Conservation (phyloP, 2,797 vertebrate genomes). For the Betta splendens region DNA sequence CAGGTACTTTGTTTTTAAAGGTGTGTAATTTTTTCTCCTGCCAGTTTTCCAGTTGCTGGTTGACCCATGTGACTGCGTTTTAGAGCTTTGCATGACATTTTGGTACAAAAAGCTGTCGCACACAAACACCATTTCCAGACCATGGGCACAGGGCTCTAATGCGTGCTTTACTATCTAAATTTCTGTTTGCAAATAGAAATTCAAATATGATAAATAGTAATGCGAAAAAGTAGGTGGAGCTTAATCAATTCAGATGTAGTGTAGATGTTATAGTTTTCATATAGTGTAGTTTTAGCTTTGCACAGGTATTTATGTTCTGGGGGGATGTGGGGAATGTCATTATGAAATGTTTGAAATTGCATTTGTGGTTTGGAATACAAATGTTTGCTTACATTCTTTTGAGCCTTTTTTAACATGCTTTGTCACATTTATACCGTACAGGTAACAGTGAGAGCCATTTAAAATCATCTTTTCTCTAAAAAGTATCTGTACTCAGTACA, state of each 20-base stretch:
- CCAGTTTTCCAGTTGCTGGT: neutral
- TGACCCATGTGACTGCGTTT: too few species aligned
- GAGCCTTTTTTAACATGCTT: constrained; percentile 99
- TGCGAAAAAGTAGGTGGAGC: neutral
- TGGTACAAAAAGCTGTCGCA: constrained; percentile 13
- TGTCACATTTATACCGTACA: constrained; percentile 99
- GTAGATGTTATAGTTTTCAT: neutral
- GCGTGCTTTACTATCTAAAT: neutral
- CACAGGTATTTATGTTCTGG: constrained; percentile 61
- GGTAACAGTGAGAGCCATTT: constrained; percentile 99
- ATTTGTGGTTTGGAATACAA: constrained; percentile 85
- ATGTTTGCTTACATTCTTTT: constrained; percentile 85
- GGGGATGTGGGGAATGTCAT: constrained; percentile 53
- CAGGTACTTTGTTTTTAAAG: neutral
- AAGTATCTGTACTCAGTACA: constrained; percentile 98
- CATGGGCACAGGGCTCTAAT: neutral
- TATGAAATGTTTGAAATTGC: constrained; percentile 76
- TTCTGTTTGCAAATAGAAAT: neutral
- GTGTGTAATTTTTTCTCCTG: neutral
- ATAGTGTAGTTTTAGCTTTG: constrained; percentile 52
- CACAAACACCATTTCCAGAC: neutral
- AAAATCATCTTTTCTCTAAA: constrained; percentile 98
- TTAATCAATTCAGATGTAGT: neutral
- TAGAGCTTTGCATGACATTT: constrained; percentile 20
- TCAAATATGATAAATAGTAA: constrained; percentile 6